Conservation (phyloP, 2,113 vertebrate species). For the Notothenia coriiceps region DNA sequence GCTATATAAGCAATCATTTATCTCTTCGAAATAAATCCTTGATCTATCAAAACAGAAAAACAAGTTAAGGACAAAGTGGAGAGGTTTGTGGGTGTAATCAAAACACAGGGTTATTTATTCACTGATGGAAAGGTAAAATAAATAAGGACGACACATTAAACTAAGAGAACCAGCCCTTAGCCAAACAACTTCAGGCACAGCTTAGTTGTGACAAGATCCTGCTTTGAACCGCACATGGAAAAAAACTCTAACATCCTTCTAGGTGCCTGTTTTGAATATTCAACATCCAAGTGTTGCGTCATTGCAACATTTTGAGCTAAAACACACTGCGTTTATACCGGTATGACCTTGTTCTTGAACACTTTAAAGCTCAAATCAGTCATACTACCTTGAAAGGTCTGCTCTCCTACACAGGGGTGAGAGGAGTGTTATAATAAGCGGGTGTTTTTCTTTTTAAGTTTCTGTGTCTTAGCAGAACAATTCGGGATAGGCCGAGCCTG, state of each 20-base stretch:
- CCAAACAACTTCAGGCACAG: constrained; percentile 32
- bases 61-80: constrained; percentile 20
- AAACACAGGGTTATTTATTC: background rate
- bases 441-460: constrained; percentile 25
- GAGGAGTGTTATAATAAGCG: constrained; percentile 39
- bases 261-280: background rate
- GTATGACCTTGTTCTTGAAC: constrained; percentile 24
- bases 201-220: constrained; percentile 14
- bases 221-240: background rate
- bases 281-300: background rate
- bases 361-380: background rate
- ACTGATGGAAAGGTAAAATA: background rate
- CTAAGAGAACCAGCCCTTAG: background rate
- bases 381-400: constrained; percentile 36
- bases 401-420: background rate
- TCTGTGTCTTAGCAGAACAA: background rate
- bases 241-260: background rate
- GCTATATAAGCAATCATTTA: constrained; percentile 35
- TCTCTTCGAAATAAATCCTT: constrained; percentile 54
- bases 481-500: constrained; percentile 11
- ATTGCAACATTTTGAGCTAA: background rate
- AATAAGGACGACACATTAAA: background rate
- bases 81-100: constrained; percentile 11
- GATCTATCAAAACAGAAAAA: constrained; percentile 27
- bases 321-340: background rate